phyloP scores from a whole-genome alignment of 2,113 vertebrate species.

The Oreochromis niloticus region DNA sequence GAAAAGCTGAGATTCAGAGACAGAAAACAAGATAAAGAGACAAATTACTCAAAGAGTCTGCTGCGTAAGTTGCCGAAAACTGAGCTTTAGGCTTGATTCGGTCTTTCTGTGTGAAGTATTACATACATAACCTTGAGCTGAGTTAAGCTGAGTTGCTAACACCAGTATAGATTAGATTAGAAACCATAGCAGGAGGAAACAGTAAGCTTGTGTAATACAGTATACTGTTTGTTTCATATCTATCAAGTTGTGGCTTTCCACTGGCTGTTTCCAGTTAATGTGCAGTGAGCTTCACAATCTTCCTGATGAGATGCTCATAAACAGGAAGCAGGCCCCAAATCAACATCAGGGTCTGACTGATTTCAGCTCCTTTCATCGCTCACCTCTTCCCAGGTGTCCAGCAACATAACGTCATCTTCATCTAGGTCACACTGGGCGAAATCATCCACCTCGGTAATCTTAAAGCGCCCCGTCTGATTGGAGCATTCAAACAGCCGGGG shows the following conservation, averaged over 20 bases:
- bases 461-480: constrained; percentile 84
- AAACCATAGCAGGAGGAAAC: background rate
- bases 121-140: background rate
- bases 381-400: constrained; percentile 94
- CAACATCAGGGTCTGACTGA: background rate
- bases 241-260: background rate
- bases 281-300: background rate
- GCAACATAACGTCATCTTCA: constrained; percentile 87
- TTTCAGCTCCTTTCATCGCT: background rate
- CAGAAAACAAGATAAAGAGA: background rate
- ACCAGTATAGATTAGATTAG: background rate
- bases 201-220: background rate
- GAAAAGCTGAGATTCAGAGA: constrained; percentile 75
- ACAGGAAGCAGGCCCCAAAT: background rate
- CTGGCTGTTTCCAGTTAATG: background rate
- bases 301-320: background rate
- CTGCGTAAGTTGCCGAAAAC: background rate
- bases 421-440: constrained; percentile 86
- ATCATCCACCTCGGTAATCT: constrained; percentile 80
- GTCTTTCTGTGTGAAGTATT: background rate
- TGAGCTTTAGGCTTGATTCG: background rate
- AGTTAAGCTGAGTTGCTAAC: background rate
- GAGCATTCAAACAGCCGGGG: constrained; percentile 90
- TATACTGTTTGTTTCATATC: background rate
- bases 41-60: background rate